Conservation (phyloP, 2,113 vertebrate genomes). For the Haliaeetus leucogaster region DNA sequence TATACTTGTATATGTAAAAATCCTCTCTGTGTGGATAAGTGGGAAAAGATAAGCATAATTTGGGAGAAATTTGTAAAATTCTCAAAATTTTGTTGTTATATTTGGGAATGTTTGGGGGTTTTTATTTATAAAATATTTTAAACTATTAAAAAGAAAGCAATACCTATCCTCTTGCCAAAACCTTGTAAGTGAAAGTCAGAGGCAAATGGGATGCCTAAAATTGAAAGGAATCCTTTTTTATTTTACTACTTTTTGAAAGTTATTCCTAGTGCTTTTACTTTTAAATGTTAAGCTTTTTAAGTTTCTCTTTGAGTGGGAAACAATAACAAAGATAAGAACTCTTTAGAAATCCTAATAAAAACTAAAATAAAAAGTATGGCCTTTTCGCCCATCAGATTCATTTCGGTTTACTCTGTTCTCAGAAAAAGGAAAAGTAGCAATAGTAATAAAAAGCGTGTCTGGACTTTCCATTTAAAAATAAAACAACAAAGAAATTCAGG, state of each 20-base stretch:
- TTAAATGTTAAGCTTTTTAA: background rate
- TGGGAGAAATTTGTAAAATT: background rate
- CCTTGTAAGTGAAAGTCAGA: background rate
- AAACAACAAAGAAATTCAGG: background rate
- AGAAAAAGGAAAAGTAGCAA: no score
- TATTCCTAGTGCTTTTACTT: background rate
- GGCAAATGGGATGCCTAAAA: background rate
- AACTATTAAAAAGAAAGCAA: background rate
- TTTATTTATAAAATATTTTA: background rate
- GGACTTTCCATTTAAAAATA: background rate
- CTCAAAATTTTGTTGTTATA: background rate
- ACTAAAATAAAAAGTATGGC: background rate
- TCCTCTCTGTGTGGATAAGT: background rate
- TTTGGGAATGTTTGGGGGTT: background rate
- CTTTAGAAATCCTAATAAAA: background rate
- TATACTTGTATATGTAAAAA: background rate
- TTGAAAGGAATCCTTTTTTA: background rate
- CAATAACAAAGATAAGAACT: background rate
- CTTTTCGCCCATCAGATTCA: background rate
- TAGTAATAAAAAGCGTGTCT: no score
- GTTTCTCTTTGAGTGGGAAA: background rate
- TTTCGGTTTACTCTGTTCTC: background rate
- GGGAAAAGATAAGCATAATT: background rate
- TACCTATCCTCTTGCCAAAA: background rate
- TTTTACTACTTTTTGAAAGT: background rate